phyloP scores from a whole-genome alignment of 2,888 invertebrate species.

The Phania funesta region DNA sequence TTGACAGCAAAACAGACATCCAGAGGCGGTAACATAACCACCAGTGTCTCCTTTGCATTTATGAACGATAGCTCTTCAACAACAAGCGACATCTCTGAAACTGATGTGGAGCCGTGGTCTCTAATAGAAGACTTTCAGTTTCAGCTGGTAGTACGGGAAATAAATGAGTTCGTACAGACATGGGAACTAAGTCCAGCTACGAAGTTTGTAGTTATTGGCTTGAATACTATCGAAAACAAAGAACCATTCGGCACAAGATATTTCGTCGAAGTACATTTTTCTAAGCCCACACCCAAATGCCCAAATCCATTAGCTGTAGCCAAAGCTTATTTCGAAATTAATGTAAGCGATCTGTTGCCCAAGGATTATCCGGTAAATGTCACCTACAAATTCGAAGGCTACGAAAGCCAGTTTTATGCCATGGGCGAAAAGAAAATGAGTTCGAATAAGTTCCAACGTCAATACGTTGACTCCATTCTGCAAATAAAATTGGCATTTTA shows the following conservation, averaged over 20 bases:
- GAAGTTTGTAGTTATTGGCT: slow-evolving; percentile 73
- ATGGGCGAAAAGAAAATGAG: slow-evolving; percentile 69
- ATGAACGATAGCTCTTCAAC: background rate
- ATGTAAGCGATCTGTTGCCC: slow-evolving; percentile 71
- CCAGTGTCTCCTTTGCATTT: background rate
- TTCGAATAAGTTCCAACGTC: slow-evolving; percentile 72
- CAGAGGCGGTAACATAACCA: background rate
- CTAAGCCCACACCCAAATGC: slow-evolving; percentile 74
- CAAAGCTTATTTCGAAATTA: slow-evolving; percentile 75
- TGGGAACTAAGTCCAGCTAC: slow-evolving; percentile 75
- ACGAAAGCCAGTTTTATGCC: slow-evolving; percentile 72
- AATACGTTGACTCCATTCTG: slow-evolving; percentile 74
- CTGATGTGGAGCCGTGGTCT: slow-evolving; percentile 45
- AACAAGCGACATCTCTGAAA: background rate
- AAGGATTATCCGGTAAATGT: slow-evolving; percentile 74
- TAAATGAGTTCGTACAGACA: slow-evolving; percentile 72
- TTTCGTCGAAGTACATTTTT: slow-evolving; percentile 76
- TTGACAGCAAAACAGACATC: background rate
- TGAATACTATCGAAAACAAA: slow-evolving; percentile 62
- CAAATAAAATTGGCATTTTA: slow-evolving; percentile 74
- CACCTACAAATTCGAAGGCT: slow-evolving; percentile 77
- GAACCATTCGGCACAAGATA: slow-evolving; percentile 70
- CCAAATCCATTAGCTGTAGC: slow-evolving; percentile 78
- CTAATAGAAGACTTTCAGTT: slow-evolving; percentile 72
- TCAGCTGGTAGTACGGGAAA: slow-evolving; percentile 66